phyloP scores from a whole-genome alignment of 37 sponge, comb jelly and placozoan genomes.

The Lycopodina hypogea region DNA sequence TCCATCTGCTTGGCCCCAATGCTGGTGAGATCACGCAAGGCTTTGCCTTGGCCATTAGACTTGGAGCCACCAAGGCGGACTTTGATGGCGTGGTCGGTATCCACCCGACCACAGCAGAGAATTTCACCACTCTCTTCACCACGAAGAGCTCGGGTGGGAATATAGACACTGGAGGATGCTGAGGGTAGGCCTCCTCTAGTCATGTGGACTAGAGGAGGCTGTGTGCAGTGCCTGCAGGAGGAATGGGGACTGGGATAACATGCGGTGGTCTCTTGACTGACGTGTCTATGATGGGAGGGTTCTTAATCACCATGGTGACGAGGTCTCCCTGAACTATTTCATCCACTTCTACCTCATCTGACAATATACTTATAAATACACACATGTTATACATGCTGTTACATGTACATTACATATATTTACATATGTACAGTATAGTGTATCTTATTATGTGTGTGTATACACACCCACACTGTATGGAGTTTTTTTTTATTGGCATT shows the following conservation, averaged over 20 bases:
- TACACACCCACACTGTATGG: too few relatives aligned
- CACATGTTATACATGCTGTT: too few relatives aligned
- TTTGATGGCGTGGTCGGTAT: slow-evolving; percentile 94
- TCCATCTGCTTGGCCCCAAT: slow-evolving; percentile 91
- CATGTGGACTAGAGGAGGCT: background rate
- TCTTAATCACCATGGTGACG: slow-evolving; percentile 34
- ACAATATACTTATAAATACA: too few relatives aligned
- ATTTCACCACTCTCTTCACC: slow-evolving; percentile 76
- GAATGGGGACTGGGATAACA: background rate
- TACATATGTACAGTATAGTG: too few relatives aligned
- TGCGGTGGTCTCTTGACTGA: background rate
- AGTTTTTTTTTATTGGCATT: too few relatives aligned
- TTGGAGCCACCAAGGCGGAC: slow-evolving; percentile 91
- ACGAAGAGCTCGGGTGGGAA: slow-evolving; percentile 84
- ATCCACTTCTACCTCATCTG: background rate
- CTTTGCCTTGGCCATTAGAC: slow-evolving; percentile 83
- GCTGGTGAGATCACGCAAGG: slow-evolving; percentile 98
- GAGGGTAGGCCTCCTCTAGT: slow-evolving; percentile 93
- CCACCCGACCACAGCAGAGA: slow-evolving; percentile 96
- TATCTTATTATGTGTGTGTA: too few relatives aligned
- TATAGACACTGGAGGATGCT: slow-evolving; percentile 75
- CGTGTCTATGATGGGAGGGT: slow-evolving; percentile 13
- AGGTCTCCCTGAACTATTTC: slow-evolving; percentile 1
- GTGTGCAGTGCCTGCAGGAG: background rate
- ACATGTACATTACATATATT: too few relatives aligned